A percentile compares a stretch with the other conserved stretches of the same genome.
These are phyloP conservation scores for Caloenas nicobarica DNA, from an alignment of 2,113 vertebrate genomes.

Conservation along the genomic window DNA sequence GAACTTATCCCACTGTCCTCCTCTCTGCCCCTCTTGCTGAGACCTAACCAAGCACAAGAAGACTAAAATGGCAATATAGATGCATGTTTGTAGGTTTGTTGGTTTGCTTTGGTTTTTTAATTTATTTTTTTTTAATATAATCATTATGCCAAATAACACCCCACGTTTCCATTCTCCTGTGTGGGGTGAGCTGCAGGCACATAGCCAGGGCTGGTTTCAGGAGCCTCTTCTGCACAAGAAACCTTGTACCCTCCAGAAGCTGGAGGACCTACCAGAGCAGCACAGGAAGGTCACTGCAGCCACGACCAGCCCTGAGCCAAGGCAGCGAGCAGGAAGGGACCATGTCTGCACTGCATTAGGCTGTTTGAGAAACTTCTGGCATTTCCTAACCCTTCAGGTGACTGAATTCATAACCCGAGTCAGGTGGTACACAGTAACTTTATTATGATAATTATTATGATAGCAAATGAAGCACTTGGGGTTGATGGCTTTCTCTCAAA, in stretches of 20 bases:
- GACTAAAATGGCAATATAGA: neutral
- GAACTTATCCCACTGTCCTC: neutral
- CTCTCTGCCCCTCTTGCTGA: neutral
- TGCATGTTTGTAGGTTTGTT: too few species aligned
- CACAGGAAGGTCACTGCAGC: neutral
- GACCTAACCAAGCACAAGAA: neutral
- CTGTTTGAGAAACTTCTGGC: neutral
- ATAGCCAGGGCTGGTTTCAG: neutral
- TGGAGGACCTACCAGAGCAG: neutral
- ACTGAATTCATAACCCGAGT: neutral
- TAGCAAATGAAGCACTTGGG: neutral
- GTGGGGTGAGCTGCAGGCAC: neutral
- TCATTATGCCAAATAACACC: neutral
- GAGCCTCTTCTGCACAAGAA: neutral
- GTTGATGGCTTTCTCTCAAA: neutral
- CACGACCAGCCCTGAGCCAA: neutral
- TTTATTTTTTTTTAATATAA: too few species aligned
- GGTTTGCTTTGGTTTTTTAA: too few species aligned
- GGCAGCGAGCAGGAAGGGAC: neutral
- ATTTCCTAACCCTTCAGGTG: neutral
- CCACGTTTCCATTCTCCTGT: neutral
- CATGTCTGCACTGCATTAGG: rapidly evolving
- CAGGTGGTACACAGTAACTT: neutral
- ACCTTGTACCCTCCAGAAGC: neutral
- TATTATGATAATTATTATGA: neutral